phyloP scores from a whole-genome alignment of 2,113 vertebrate genomes.

The Entelurus aequoreus region DNA sequence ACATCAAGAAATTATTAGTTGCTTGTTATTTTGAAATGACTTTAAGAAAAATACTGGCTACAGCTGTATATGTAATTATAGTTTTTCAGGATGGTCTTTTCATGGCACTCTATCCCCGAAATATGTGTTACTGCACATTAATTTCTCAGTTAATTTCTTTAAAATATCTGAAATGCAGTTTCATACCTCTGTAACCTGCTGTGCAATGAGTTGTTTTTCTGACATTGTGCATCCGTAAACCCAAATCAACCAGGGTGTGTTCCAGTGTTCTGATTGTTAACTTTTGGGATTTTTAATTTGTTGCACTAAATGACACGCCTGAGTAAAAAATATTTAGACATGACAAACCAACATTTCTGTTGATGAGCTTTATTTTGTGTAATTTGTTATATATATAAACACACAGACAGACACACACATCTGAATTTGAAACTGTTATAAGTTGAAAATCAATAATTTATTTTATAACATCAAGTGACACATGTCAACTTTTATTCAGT shows the following conservation, averaged over 20 bases:
- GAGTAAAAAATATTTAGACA: neutral
- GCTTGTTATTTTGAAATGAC: neutral
- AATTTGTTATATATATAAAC: too few species aligned
- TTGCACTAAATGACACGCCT: neutral
- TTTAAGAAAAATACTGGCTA: neutral
- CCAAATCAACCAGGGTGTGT: constrained; percentile 33
- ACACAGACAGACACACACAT: neutral
- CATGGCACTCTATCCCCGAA: neutral
- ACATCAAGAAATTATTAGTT: neutral
- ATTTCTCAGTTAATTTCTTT: neutral
- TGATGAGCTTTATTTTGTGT: too few species aligned
- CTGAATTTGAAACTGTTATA: too few species aligned
- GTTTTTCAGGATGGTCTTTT: neutral
- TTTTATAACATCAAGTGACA: too few species aligned
- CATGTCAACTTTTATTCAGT: too few species aligned
- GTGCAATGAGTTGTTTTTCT: constrained; percentile 4
- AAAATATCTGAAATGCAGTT: constrained; percentile 9
- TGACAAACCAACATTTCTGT: neutral
- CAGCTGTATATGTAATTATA: neutral
- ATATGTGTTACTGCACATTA: neutral
- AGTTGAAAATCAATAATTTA: too few species aligned
- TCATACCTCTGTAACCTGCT: constrained; percentile 38
- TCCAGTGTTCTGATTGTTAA: neutral
- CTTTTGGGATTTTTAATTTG: neutral
- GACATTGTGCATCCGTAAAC: neutral